Evolutionary conservation across 1,140 invertebrate species (phyloP), one percentile per base, ranked within the genome.

Genomic region (Oryzaephilus surinamensis): DNA sequence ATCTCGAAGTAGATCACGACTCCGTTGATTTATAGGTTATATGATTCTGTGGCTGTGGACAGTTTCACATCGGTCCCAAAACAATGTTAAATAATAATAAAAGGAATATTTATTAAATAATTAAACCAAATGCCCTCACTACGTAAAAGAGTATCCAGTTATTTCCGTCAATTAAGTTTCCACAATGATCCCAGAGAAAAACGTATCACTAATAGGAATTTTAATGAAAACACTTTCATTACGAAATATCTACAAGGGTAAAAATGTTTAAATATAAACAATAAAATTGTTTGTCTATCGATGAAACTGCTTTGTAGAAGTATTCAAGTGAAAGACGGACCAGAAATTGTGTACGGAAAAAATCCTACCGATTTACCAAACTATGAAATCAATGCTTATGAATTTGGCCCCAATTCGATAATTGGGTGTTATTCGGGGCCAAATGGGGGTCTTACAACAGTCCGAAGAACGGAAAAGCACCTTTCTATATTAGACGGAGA

Each of bases 211-310:
- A 8, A 10, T 24, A 56, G 55, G 19, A 67, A 73, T 39, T 64
- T 72, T 37, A 65, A 72, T 38, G 71, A 76, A 41, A 73, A 75
- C 34, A 77, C 73, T 52, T 83, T 83, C 52, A 76, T 83, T 40
- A 77, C 76, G 28, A 76, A 77, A 55, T 84, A 83, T 58, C 64
- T 84, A 2, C 74, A 76, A 61, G 79, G 79, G 80, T 84, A 67
- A n/a, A n/a, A n/a, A 72, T 63, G 57, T 14, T 43, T 32, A 29
- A 12, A 6, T 29, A 38, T n/a, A n/a, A n/a, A n/a, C n/a, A n/a
- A 32, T 26, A 10, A 37, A 23, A 27, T 36, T 27, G 23, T 11
- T 2, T 15, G 20, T 21, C 17, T 7, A 12, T 21, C 6, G 23
- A 17, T 18, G 23, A 23, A 32, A 16, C 30, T 42, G 11, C 20